Base-by-base conservation (phyloP, 2,888 invertebrate species). In the Trissoscelio sp. region DNA sequence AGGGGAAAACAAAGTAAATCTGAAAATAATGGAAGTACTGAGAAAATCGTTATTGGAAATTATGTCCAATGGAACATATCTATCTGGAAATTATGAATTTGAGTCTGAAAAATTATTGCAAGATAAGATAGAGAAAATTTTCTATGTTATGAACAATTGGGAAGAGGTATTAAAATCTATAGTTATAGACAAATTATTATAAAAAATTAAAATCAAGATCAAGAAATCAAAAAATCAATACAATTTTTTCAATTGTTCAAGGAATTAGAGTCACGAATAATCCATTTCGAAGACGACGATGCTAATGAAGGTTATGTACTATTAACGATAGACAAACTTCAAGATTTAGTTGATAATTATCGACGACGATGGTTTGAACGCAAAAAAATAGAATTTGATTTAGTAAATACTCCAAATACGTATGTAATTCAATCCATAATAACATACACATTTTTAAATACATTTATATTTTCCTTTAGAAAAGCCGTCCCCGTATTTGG, bases 51-150 rank as follows among this genome's bases (percentile, higher is more conserved):
- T 70, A 16, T 9, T 70, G 11, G 58, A 58, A 44, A 22, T 70
- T 9, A 20, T 70, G 7, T 70, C 57, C 2, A 34, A 58, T 16
- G 70, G 70, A 6, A 58, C 57, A 11, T 48, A 70, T 16, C 34
- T 58, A n/a, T 58, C 34, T 1, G 58, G 48, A 16, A 31, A 70
- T 9, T 70, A 70, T 22, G 7, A 34, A 11, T 48, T 48, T 7
- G 3, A 46, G 5, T 14, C 58, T n/a, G 58, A 70, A 28, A 9
- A 39, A 11, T 11, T 20, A 2, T 2, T 69, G 7, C 22, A 57
- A 7, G 12, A 31, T 11, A 18, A 5, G 0, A 55, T 69, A 5
- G 12, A 48, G 3, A 7, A 18, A n/a, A 20, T 34, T 6, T 37
- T 22, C 22, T 14, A 60, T 9, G 24, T 31, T 3, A 53, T 53